Percentiles rank a stretch among this genome's conserved stretches.
phyloP scores from a whole-genome alignment of 1,140 invertebrate genomes.

The Colletes gigas region DNA sequence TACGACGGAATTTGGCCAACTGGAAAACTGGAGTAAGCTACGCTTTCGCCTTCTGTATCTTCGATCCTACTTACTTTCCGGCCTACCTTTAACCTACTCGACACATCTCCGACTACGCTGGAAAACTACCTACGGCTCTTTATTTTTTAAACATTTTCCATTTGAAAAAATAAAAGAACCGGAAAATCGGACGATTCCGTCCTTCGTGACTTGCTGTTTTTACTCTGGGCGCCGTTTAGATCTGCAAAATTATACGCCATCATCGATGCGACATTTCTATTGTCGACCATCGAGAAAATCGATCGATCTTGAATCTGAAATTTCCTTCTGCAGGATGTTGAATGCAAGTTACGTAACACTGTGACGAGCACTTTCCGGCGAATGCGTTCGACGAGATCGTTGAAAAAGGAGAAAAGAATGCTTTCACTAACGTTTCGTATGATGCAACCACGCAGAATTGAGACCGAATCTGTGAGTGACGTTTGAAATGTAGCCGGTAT shows the following conservation, averaged over 20 bases:
- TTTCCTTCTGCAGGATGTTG: slow-evolving; percentile 38
- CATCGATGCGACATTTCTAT: background rate
- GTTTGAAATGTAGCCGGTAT: background rate
- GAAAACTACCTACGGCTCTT: too few relatives aligned
- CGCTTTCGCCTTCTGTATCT: slow-evolving; percentile 1
- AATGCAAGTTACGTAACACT: slow-evolving; percentile 49
- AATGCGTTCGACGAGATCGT: slow-evolving; percentile 20
- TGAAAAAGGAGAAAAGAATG: background rate
- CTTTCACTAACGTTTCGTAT: slow-evolving; percentile 1
- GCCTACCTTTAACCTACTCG: background rate
- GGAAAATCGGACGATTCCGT: too few relatives aligned
- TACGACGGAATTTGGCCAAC: background rate
- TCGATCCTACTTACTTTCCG: background rate
- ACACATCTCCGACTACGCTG: too few relatives aligned
- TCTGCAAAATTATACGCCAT: slow-evolving; percentile 16
- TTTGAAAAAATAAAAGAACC: too few relatives aligned
- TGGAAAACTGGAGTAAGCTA: background rate
- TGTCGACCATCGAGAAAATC: slow-evolving; percentile 47
- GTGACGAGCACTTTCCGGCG: slow-evolving; percentile 14
- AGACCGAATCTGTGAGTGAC: background rate
- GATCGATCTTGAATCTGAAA: slow-evolving; percentile 43
- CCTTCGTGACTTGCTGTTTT: background rate
- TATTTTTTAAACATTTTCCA: too few relatives aligned
- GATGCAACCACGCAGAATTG: background rate
- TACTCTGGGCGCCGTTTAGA: slow-evolving; percentile 28